These are phyloP conservation scores for Sebastes iracundus DNA, from an alignment of 2,797 vertebrate genomes.

Conservation along the genomic window DNA sequence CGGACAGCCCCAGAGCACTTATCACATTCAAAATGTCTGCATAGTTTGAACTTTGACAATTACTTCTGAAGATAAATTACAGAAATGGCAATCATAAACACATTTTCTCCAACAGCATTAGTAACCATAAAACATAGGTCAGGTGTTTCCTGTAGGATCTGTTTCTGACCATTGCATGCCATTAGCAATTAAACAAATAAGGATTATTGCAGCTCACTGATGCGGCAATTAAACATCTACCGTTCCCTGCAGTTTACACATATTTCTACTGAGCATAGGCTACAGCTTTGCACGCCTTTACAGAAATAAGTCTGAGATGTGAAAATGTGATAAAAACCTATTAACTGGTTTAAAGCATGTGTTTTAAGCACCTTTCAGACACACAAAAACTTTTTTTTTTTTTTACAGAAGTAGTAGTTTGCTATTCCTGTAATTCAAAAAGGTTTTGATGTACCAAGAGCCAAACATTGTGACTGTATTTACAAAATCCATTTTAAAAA, in stretches of 20 bases:
- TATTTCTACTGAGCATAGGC: slow-evolving; percentile 3
- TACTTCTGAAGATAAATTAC: slow-evolving; percentile 57
- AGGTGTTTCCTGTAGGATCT: slow-evolving; percentile 2
- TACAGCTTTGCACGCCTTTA: background rate
- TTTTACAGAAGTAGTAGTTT: slow-evolving; percentile 63
- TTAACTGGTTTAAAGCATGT: slow-evolving; percentile 7
- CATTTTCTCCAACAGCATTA: slow-evolving; percentile 32
- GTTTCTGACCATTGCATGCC: background rate
- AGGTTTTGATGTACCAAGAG: slow-evolving; percentile 37
- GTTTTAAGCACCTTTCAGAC: slow-evolving; percentile 46
- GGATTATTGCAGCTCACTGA: slow-evolving; percentile 5
- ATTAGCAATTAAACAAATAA: background rate
- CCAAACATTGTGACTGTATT: slow-evolving; percentile 51
- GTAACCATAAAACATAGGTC: background rate
- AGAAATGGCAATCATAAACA: slow-evolving; percentile 35
- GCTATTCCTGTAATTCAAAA: slow-evolving; percentile 52
- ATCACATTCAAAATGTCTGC: slow-evolving; percentile 84
- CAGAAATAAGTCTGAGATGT: slow-evolving; percentile 30
- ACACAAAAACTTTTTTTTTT: slow-evolving; percentile 2
- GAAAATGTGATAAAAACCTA: slow-evolving; percentile 18
- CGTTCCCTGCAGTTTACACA: slow-evolving; percentile 49
- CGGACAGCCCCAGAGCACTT: slow-evolving; percentile 52
- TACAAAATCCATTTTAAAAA: slow-evolving; percentile 61
- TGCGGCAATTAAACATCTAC: slow-evolving; percentile 6
- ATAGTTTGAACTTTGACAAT: slow-evolving; percentile 77